phyloP scores from a whole-genome alignment of 2,113 vertebrate genomes.

The Ursus arctos region DNA sequence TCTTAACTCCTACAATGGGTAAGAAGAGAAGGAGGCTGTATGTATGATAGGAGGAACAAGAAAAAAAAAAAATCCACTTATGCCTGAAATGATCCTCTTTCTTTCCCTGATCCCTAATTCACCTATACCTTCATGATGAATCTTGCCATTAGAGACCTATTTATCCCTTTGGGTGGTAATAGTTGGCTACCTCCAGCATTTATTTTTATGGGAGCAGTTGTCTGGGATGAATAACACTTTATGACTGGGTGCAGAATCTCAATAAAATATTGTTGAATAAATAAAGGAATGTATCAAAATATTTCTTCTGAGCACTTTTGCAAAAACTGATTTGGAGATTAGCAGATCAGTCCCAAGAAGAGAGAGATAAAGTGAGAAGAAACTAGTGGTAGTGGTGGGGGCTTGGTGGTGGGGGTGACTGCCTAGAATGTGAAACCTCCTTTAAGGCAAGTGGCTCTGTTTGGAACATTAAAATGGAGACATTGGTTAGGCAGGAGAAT shows the following conservation, averaged over 20 bases:
- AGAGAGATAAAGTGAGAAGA: background rate
- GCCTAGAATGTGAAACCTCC: background rate
- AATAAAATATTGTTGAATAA: background rate
- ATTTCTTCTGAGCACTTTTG: background rate
- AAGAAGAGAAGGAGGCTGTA: background rate
- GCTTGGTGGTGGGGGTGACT: accelerated
- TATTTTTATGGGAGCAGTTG: background rate
- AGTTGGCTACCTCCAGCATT: background rate
- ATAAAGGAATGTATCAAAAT: background rate
- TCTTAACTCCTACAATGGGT: background rate
- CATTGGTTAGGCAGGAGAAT: background rate
- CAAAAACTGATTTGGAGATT: background rate
- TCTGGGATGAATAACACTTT: background rate
- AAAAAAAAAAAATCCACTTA: background rate
- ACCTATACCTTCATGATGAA: background rate
- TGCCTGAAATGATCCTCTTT: background rate
- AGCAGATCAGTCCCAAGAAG: background rate
- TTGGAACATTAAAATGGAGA: background rate
- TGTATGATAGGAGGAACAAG: background rate
- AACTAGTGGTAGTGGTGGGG: background rate
- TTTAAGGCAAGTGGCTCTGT: background rate
- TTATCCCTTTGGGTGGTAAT: background rate
- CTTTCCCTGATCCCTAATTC: background rate
- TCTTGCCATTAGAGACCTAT: background rate
- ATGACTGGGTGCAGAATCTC: background rate